Conservation (phyloP, 2,113 vertebrate species). For the Rana temporaria region DNA sequence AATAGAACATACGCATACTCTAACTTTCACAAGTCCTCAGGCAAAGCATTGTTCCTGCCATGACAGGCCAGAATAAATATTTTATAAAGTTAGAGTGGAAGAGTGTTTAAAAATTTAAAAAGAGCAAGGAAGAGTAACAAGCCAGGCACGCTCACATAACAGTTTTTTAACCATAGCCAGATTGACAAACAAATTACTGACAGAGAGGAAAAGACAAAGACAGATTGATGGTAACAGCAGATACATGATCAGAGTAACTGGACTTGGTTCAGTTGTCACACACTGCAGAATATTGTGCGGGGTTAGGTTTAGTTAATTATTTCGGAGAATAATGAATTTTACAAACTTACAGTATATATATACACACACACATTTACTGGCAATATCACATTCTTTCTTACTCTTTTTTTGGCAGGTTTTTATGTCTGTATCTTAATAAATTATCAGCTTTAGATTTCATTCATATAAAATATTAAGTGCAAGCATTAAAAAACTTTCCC, state of each 20-base stretch:
- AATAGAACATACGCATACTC: slow-evolving; percentile 25
- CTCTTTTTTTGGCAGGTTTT: too few relatives aligned
- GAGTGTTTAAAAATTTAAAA: slow-evolving; percentile 55
- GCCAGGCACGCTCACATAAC: slow-evolving; percentile 36
- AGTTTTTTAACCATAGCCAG: slow-evolving; percentile 32
- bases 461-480: too few relatives aligned
- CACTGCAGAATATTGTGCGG: too few relatives aligned
- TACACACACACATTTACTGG: too few relatives aligned
- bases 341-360: too few relatives aligned
- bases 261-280: too few relatives aligned
- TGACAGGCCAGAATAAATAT: slow-evolving; percentile 53
- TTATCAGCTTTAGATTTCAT: too few relatives aligned
- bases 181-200: slow-evolving; percentile 54
- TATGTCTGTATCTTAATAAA: too few relatives aligned
- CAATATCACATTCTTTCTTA: too few relatives aligned
- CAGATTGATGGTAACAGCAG: slow-evolving; percentile 15
- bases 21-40: slow-evolving; percentile 47
- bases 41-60: slow-evolving; percentile 47
- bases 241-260: not conserved
- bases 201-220: not conserved
- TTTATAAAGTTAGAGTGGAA: slow-evolving; percentile 49
- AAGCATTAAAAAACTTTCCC: too few relatives aligned
- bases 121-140: slow-evolving; percentile 33
- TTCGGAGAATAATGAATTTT: too few relatives aligned
- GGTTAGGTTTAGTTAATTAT: too few relatives aligned